Percentiles rank a stretch among this genome's conserved stretches.
Evolutionary conservation across 2,113 vertebrate species (phyloP).

Genomic region (Nyctereutes procyonoides): DNA sequence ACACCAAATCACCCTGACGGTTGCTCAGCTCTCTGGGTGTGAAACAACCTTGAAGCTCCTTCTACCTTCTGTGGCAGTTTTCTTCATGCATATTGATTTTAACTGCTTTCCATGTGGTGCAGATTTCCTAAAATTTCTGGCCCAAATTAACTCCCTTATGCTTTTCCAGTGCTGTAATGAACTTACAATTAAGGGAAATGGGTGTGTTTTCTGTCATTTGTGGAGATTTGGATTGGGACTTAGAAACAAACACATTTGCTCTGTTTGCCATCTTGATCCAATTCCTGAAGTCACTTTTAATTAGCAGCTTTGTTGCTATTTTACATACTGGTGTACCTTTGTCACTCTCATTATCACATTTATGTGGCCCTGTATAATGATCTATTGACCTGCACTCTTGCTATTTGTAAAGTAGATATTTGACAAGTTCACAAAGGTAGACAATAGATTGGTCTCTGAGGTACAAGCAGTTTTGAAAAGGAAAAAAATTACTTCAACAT

Average conservation of each 20-base stretch:
- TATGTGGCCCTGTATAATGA: conserved; percentile 3
- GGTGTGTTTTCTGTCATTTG: conserved; percentile 51
- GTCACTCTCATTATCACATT: conserved; percentile 59
- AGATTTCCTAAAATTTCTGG: conserved; percentile 52
- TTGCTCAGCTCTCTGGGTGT: not conserved
- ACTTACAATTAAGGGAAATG: conserved; percentile 54
- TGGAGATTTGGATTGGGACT: conserved; percentile 28
- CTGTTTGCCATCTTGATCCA: conserved; percentile 66
- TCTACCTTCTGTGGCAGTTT: conserved; percentile 12
- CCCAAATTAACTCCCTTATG: conserved; percentile 33
- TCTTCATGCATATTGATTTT: conserved; percentile 48
- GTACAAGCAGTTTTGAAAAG: conserved; percentile 19
- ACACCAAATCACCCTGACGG: not conserved
- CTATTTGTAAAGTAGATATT: conserved; percentile 30
- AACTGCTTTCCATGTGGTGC: conserved; percentile 37
- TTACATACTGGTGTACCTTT: conserved; percentile 41
- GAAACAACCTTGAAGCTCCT: not conserved
- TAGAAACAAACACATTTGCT: conserved; percentile 50
- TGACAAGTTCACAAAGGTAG: conserved; percentile 21
- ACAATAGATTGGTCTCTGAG: not conserved
- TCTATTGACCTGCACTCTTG: not conserved
- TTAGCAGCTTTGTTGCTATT: conserved; percentile 65
- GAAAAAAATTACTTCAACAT: conserved; percentile 4
- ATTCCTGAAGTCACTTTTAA: conserved; percentile 71
- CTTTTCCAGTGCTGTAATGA: conserved; percentile 14